These are phyloP conservation scores for Apamea monoglypha DNA, from an alignment of 2,888 invertebrate species.

Conservation along the genomic window DNA sequence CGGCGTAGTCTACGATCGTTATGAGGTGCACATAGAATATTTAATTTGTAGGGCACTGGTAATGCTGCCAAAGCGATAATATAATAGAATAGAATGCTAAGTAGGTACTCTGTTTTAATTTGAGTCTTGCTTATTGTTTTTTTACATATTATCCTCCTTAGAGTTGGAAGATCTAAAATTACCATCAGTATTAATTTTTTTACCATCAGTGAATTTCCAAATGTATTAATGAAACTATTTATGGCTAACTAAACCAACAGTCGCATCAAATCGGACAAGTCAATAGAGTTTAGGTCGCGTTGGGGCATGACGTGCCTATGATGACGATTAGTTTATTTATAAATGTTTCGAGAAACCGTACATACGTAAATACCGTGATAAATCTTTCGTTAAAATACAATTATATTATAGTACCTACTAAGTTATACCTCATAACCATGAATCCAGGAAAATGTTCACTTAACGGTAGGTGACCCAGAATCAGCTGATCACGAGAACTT, in stretches of 20 bases:
- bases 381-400: slow-evolving; percentile 38
- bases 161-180: background rate
- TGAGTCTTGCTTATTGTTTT: background rate
- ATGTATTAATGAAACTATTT: background rate
- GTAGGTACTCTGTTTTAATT: background rate
- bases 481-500: slow-evolving; percentile 66
- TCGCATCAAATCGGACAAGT: slow-evolving; percentile 8
- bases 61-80: slow-evolving; percentile 1
- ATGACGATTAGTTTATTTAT: slow-evolving; percentile 46
- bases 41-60: slow-evolving; percentile 45
- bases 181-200: background rate
- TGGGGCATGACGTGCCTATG: slow-evolving; percentile 32
- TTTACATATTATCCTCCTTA: background rate
- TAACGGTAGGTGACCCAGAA: slow-evolving; percentile 68
- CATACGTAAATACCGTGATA: slow-evolving; percentile 29
- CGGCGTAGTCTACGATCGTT: slow-evolving; percentile 52
- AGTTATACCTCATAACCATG: slow-evolving; percentile 37
- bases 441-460: slow-evolving; percentile 66
- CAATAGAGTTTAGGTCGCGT: slow-evolving; percentile 24
- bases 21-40: slow-evolving; percentile 50
- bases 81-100: background rate
- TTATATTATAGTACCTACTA: slow-evolving; percentile 20
- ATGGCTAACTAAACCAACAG: background rate
- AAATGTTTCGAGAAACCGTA: slow-evolving; percentile 39
- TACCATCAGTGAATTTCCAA: too few relatives aligned